A percentile compares a stretch with the other conserved stretches of the same genome.
These are phyloP conservation scores for Myocastor coypus DNA, from an alignment of 2,113 vertebrate species.

Conservation along the genomic window DNA sequence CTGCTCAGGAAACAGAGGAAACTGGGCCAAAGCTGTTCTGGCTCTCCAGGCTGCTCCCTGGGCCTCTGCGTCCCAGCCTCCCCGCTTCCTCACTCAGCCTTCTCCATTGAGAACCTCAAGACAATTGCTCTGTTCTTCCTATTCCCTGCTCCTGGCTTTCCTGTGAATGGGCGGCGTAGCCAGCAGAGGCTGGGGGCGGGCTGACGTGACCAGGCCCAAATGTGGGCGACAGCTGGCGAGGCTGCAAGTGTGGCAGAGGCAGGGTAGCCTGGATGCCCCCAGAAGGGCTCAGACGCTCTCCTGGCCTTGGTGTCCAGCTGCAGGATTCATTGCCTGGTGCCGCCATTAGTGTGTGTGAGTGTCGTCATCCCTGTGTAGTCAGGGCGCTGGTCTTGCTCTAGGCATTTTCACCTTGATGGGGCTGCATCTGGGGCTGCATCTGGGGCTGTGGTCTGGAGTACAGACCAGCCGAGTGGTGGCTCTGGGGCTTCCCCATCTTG, in stretches of 20 bases:
- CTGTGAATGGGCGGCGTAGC: conserved; percentile 62
- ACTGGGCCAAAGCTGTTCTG: background rate
- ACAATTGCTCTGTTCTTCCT: conserved; percentile 57
- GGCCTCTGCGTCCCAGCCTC: background rate
- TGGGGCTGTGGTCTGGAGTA: background rate
- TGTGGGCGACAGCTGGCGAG: background rate
- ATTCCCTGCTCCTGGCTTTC: conserved; percentile 18
- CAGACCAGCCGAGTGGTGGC: background rate
- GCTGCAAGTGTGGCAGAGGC: conserved; percentile 18
- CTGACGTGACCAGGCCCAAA: background rate
- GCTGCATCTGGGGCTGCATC: background rate
- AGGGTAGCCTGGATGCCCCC: background rate
- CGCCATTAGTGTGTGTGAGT: background rate
- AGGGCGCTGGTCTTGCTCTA: background rate
- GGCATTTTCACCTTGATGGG: background rate
- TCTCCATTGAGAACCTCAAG: conserved; percentile 42
- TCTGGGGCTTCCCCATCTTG: background rate
- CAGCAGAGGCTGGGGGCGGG: background rate
- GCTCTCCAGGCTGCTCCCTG: background rate
- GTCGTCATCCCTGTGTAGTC: background rate
- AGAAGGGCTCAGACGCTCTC: background rate
- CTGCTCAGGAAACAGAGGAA: conserved; percentile 36
- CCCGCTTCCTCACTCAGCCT: background rate
- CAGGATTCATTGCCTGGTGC: background rate
- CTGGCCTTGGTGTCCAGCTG: background rate